phyloP scores from a whole-genome alignment of 2,113 vertebrate species.

The Neolamprologus caudopunctatus region DNA sequence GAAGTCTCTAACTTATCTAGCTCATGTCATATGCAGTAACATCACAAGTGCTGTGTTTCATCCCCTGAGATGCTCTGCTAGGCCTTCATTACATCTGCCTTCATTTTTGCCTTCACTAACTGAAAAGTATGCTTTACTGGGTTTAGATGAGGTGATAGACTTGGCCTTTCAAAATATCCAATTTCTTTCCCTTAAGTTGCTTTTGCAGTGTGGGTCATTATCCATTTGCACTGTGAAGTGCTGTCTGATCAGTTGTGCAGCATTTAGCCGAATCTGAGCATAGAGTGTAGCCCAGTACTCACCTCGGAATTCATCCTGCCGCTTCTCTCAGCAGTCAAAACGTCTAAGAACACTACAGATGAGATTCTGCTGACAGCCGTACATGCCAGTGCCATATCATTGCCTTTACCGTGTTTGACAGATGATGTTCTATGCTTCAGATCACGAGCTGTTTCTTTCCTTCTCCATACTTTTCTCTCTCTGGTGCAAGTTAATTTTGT shows the following conservation, averaged over 20 bases:
- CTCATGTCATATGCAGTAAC: not conserved
- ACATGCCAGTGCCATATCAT: not conserved
- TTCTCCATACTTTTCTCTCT: not conserved
- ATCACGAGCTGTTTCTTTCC: not conserved
- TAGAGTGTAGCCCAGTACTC: accelerated
- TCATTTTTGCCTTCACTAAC: not conserved
- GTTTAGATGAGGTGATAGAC: not conserved
- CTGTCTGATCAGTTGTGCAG: not conserved
- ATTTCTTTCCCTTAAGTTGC: not conserved
- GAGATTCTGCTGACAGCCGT: not conserved
- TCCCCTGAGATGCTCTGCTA: not conserved
- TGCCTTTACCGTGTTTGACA: not conserved
- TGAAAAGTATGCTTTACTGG: not conserved
- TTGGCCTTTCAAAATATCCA: not conserved
- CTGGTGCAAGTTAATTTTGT: not conserved
- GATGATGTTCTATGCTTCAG: not conserved
- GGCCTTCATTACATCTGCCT: not conserved
- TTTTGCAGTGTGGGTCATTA: not conserved
- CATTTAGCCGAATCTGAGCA: not conserved
- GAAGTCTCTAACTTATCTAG: not conserved
- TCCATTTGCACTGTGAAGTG: not conserved
- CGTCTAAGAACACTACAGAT: not conserved
- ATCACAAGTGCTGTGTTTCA: not conserved
- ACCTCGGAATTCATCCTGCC: accelerated
- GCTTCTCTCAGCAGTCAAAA: not conserved